Evolutionary conservation across 2,888 invertebrate species (phyloP).

Genomic region (Lycaena phlaeas): DNA sequence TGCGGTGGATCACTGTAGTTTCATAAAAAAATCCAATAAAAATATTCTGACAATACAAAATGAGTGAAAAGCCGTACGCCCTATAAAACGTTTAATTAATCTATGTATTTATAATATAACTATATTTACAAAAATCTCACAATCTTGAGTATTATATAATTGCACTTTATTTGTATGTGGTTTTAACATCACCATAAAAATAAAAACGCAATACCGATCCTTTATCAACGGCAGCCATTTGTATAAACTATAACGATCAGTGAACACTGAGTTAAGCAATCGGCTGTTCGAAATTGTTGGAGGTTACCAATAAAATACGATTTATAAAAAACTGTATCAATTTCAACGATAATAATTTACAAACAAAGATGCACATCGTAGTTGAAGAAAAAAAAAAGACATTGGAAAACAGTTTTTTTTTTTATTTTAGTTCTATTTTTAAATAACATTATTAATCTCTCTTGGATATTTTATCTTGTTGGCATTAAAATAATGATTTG

Average conservation of each 20-base stretch:
- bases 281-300: too few relatives aligned
- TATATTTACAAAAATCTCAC: slow-evolving; percentile 66
- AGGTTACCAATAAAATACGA: too few relatives aligned
- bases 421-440: too few relatives aligned
- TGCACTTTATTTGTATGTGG: slow-evolving; percentile 68
- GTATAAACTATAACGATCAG: neutral
- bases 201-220: slow-evolving; percentile 42
- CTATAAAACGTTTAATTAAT: slow-evolving; percentile 60
- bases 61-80: slow-evolving; percentile 16
- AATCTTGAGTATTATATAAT: slow-evolving; percentile 68
- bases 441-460: too few relatives aligned
- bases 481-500: too few relatives aligned
- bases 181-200: slow-evolving; percentile 42
- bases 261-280: too few relatives aligned
- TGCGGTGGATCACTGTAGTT: slow-evolving; percentile 36
- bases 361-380: too few relatives aligned
- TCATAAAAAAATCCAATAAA: slow-evolving; percentile 12
- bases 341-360: too few relatives aligned
- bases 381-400: too few relatives aligned
- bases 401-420: too few relatives aligned
- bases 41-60: slow-evolving; percentile 19
- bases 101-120: slow-evolving; percentile 35
- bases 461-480: too few relatives aligned
- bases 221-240: slow-evolving; percentile 7
- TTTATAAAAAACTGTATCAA: too few relatives aligned